These are phyloP conservation scores for Trichechus manatus DNA, from an alignment of 2,113 vertebrate species.

Conservation along the genomic window DNA sequence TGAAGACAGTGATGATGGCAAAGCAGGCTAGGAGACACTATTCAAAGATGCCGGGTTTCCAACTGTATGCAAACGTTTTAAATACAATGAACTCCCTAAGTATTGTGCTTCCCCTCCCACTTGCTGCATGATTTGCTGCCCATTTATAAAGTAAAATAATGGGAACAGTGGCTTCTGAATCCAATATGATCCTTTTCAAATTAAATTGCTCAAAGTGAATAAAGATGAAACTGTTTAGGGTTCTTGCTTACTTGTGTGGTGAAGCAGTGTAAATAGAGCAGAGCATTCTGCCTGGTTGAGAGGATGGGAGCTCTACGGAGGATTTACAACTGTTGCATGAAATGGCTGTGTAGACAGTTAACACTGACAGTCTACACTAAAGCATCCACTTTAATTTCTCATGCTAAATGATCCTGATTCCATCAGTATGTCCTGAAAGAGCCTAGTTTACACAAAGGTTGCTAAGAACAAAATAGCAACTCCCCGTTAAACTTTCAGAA, in stretches of 20 bases:
- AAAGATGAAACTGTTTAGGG: not conserved
- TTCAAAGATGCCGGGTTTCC: slow-evolving; percentile 28
- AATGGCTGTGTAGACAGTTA: slow-evolving; percentile 47
- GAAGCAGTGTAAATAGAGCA: slow-evolving; percentile 9
- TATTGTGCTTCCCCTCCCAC: not conserved
- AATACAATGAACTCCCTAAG: not conserved
- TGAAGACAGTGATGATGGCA: not conserved
- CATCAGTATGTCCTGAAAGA: too few relatives aligned
- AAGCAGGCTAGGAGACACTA: not conserved
- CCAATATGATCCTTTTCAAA: not conserved
- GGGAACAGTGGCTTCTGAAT: not conserved
- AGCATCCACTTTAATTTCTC: slow-evolving; percentile 56
- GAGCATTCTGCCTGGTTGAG: not conserved
- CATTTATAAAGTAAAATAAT: slow-evolving; percentile 32
- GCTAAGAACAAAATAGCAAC: too few relatives aligned
- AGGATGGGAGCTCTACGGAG: not conserved
- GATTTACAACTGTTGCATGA: slow-evolving; percentile 47
- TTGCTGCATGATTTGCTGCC: not conserved
- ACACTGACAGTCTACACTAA: slow-evolving; percentile 52
- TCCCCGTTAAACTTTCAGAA: too few relatives aligned
- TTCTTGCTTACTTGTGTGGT: not conserved
- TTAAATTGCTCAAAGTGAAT: slow-evolving; percentile 15
- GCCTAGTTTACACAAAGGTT: too few relatives aligned
- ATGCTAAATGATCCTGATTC: slow-evolving; percentile 41
- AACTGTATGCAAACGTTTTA: not conserved